These are phyloP conservation scores for Anastrepha obliqua DNA, from an alignment of 1,140 invertebrate genomes.

Conservation along the genomic window DNA sequence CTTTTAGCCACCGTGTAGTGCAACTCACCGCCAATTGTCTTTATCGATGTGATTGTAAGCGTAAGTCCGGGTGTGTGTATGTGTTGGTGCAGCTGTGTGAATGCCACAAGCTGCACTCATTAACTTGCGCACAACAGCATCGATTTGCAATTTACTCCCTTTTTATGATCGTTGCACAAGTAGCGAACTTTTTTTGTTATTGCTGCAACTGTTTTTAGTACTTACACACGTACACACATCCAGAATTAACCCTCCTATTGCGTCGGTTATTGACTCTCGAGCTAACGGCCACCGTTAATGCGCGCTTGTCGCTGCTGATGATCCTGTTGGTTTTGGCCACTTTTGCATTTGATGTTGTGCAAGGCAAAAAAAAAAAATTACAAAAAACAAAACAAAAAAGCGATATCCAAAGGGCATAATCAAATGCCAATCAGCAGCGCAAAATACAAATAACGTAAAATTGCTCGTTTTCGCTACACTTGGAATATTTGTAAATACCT, in stretches of 20 bases:
- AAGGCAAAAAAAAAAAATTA: neutral
- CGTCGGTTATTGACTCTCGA: neutral
- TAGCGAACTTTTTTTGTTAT: neutral
- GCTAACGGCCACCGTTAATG: conserved; percentile 12
- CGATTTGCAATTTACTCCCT: conserved; percentile 57
- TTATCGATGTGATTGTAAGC: neutral
- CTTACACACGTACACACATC: neutral
- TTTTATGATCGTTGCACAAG: neutral
- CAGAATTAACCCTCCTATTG: conserved; percentile 1
- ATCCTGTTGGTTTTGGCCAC: neutral
- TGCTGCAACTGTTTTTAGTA: neutral
- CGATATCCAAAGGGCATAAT: conserved; percentile 55
- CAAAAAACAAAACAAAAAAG: too few species aligned
- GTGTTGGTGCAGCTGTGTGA: neutral
- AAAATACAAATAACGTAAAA: conserved; percentile 36
- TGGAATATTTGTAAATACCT: neutral
- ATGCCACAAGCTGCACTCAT: conserved; percentile 45
- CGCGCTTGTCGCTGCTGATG: neutral
- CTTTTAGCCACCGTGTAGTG: neutral
- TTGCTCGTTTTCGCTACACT: conserved; percentile 4
- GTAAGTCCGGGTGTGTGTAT: neutral
- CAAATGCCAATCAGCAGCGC: conserved; percentile 57
- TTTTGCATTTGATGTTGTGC: neutral
- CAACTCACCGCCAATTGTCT: neutral
- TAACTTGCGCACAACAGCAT: conserved; percentile 30